These are phyloP conservation scores for Bos taurus DNA, from an alignment of 2,113 vertebrate genomes.

Conservation along the genomic window DNA sequence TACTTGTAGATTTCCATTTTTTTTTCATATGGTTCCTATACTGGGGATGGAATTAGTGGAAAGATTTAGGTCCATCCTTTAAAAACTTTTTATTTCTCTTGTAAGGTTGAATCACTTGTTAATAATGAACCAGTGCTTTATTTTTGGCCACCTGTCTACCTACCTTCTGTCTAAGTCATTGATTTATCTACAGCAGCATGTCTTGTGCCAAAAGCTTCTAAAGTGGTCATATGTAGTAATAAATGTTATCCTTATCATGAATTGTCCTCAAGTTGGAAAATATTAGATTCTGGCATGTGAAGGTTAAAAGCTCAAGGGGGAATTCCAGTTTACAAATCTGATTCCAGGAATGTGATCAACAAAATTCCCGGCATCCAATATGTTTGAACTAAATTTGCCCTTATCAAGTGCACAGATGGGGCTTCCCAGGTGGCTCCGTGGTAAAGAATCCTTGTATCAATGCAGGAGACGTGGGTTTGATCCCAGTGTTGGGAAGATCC, in stretches of 20 bases:
- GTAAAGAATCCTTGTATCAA: background rate
- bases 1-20: background rate
- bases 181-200: background rate
- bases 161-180: background rate
- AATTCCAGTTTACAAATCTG: background rate
- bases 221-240: too few species aligned
- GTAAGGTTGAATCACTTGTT: background rate
- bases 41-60: background rate
- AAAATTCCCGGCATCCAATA: background rate
- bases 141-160: background rate
- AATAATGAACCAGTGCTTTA: rapidly evolving
- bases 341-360: background rate
- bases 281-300: background rate
- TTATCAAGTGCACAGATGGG: background rate
- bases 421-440: background rate
- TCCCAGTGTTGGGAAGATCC: background rate
- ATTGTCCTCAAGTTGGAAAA: background rate
- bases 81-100: background rate
- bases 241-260: too few species aligned
- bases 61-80: background rate
- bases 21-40: rapidly evolving
- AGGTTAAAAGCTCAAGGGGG: background rate
- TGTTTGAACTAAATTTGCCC: background rate
- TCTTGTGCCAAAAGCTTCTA: background rate
- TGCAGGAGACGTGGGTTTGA: background rate